Base-by-base conservation (phyloP, 2,888 invertebrate genomes). In the Philonicus albiceps region DNA sequence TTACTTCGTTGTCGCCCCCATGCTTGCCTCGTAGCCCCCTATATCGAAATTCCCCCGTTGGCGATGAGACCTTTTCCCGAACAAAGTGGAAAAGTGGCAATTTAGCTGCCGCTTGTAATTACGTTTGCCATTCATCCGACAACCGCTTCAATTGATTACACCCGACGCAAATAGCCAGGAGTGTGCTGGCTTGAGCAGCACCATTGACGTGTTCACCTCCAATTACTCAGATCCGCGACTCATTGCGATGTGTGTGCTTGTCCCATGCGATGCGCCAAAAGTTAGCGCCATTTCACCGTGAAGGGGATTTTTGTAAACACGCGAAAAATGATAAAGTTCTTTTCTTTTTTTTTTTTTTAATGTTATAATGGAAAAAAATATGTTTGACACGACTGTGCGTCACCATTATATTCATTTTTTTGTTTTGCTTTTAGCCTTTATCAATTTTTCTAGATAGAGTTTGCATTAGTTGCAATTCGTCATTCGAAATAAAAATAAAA, bases 31-130 rank as follows among this genome's bases (percentile, higher is more conserved):
- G 5, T 16, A 2, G 27, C 43, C 74, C 27, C 7, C 16, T 7
- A 30, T 30, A 31, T 16, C 74, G 30, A 34, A 74, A 34, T 34
- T 34, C 31, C 31, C 31, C 30, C 74, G 27, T 11, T 31, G 27
- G 75, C 43, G 43, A 78, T 78, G 78, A 78, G 78, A 78, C 78
- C 78, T 78, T 78, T 78, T 13, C 78, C 64, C 27, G 78, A 78
- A 78, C 49, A 49, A 49, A 78, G 49, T 49, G 49, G 72, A 84
- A 84, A 84, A 84, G 72, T 84, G 55, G 85, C 49, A 85, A 85
- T 85, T 85, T 75, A 74, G 85, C 75, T 85, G 85, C 74, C 75
- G 85, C 31, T 75, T 73, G 75, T 85, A 85, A 85, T 85, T 85
- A 85, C 85, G 75, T 53, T 53, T 22, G 74, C 53, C 85, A 85